Evolutionary conservation across 2,797 vertebrate genomes (phyloP), one percentile per base, ranked within the genome.

Genomic region (Staurois parvus): DNA sequence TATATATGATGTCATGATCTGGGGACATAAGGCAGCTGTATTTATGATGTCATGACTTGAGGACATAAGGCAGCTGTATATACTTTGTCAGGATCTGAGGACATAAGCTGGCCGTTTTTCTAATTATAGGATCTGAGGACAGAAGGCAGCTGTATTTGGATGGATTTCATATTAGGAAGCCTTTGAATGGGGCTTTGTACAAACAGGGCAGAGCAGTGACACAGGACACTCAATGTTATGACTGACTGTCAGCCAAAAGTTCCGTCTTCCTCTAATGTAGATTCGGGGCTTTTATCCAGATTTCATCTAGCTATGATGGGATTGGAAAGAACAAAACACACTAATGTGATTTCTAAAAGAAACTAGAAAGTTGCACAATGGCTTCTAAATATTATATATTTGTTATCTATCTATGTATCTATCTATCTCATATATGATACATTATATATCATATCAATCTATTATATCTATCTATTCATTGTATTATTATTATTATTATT

Each of bases 391-490:
- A 52, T 52, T 52, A 17, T 52, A 19, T 52, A 13, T 17, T 19
- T 52, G 17, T 17, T 29, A 52, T 79, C 45, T 69, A 45, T 64
- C n/a, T 64, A 77, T 66, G 17, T 24, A 13, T 79, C 37, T 79
- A 30, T 69, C 17, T 24, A 40, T 69, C 5, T n/a, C n/a, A n/a
- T n/a, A n/a, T n/a, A n/a, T n/a, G n/a, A n/a, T n/a, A n/a, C n/a
- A n/a, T n/a, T n/a, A 52, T 76, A 48, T 59, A n/a, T 76, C 45
- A n/a, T 76, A 32, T 52, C 70, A 42, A 72, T 26, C 24, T 26
- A 42, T 72, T 9, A n/a, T 72, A 72, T 26, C 24, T 26, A 42
- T 72, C 21, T 72, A 72, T 52, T 17, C 19, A 4, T 52, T 3
- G n/a, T 52, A 52, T 52, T 52, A 52, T 52, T 5, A 19, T 19